Evolutionary conservation across 2,797 vertebrate genomes (phyloP), one percentile per base, ranked within the genome.

Genomic region (Bothrops alternatus): DNA sequence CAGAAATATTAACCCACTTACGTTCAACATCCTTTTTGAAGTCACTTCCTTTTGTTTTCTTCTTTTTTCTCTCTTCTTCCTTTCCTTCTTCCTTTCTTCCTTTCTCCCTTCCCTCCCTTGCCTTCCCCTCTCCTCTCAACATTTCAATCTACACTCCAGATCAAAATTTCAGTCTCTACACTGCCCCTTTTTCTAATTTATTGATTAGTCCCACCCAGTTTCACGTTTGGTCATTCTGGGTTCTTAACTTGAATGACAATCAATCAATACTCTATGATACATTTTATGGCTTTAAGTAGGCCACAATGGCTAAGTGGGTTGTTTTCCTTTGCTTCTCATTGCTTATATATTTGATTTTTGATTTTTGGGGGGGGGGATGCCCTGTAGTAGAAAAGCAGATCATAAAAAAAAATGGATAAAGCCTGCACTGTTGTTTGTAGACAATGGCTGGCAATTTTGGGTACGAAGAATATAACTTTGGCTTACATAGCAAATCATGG

Each of bases 41-140:
- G 2, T 89, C 12, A 60, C 26, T 60, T n/a, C 86, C n/a, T n/a
- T 50, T 61, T 14, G 18, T 47, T 82, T 42, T 42, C 14, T 57
- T 57, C 73, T 23, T 23, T 82, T 37, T 8, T 37, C 32, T 42
- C 3, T 23, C 3, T 20, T 78, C 8, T n/a, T 73, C 23, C 69
- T 20, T 78, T 16, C n/a, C 7, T 37, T 73, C 16, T 1, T 78
- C 7, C 8, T 3, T 11, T 1, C 1, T 37, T 23, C 18, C 32
- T 1, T 37, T 37, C 6, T 11, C 3, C 3, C 20, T 23, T 18
- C 32, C 3, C 10, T 37, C 2, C 0, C 12, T 26, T 3, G 25
- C 1, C 10, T 25, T 26, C 63, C 0, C n/a, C 63, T 32, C 63
- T 6, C 0, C n/a, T 63, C 10, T 69, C n/a, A 2, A 69, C n/a